Evolutionary conservation across 2,888 invertebrate species (phyloP).

Genomic region (Parnassius smintheus): DNA sequence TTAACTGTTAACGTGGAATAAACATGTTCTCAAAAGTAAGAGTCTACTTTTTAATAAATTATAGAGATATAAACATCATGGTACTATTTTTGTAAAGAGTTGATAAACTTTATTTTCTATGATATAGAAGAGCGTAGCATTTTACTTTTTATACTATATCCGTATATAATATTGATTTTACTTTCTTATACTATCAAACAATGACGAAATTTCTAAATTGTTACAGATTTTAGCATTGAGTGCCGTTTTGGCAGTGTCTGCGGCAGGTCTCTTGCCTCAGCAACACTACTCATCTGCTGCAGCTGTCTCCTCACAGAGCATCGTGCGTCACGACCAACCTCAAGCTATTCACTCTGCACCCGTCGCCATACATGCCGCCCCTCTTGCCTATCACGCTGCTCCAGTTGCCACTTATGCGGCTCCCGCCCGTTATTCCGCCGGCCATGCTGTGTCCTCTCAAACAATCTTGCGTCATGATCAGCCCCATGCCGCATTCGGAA

Average conservation of each 20-base stretch:
- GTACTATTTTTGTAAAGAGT: no score
- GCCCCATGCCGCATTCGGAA: conserved; percentile 39
- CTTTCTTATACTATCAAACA: no score
- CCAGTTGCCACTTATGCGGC: conserved; percentile 40
- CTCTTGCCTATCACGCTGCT: conserved; percentile 43
- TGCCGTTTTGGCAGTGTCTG: conserved; percentile 59
- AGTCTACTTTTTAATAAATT: background rate
- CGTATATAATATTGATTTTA: no score
- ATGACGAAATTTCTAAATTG: background rate
- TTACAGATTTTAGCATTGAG: conserved; percentile 56
- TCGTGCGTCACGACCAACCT: conserved; percentile 13
- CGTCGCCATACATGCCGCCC: conserved; percentile 43
- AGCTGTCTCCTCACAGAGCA: conserved; percentile 6
- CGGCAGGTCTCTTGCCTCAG: conserved; percentile 42
- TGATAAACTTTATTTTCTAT: no score
- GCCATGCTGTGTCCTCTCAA: conserved; percentile 47
- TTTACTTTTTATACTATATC: no score
- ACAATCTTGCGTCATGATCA: conserved; percentile 55
- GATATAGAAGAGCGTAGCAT: no score
- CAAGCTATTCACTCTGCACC: conserved; percentile 39
- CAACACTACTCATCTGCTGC: conserved; percentile 10
- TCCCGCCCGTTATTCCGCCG: conserved; percentile 41
- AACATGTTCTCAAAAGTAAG: conserved; percentile 67
- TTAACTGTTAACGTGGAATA: conserved; percentile 45
- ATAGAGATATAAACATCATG: background rate